These are phyloP conservation scores for Plebejus anna DNA, from an alignment of 2,888 invertebrate genomes.

Conservation along the genomic window DNA sequence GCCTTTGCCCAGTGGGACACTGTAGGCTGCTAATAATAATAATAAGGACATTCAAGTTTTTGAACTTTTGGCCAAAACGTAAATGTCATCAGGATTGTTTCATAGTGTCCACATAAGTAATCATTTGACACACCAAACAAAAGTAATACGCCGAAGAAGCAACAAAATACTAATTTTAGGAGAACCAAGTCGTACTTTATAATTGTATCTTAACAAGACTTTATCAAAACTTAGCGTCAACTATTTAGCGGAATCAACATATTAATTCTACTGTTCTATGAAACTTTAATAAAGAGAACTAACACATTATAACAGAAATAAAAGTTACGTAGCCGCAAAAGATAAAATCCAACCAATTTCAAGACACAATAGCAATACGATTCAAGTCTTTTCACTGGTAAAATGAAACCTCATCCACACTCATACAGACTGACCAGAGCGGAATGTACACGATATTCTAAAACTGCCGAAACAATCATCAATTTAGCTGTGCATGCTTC, in stretches of 20 bases:
- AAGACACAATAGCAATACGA: slow-evolving; percentile 23
- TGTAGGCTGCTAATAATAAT: no score
- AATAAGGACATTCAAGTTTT: no score
- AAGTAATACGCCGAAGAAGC: no score
- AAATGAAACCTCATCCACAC: slow-evolving; percentile 31
- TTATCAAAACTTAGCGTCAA: no score
- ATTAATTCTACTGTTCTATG: background rate
- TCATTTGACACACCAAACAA: no score
- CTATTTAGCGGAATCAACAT: background rate
- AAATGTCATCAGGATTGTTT: no score
- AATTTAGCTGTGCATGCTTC: slow-evolving; percentile 51
- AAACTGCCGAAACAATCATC: slow-evolving; percentile 67
- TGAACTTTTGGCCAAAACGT: no score
- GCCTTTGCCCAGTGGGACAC: no score
- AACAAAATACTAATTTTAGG: no score
- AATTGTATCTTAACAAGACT: no score
- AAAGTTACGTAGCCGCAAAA: background rate
- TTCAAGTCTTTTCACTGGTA: background rate
- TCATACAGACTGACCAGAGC: slow-evolving; percentile 34
- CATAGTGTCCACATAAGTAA: no score
- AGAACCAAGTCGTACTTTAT: no score
- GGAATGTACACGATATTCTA: slow-evolving; percentile 41
- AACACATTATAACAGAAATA: background rate
- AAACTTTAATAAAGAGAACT: background rate
- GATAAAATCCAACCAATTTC: background rate